A percentile compares a stretch with the other conserved stretches of the same genome.
Conservation (phyloP, 2,797 vertebrate genomes). For the Coregonus sp. region DNA sequence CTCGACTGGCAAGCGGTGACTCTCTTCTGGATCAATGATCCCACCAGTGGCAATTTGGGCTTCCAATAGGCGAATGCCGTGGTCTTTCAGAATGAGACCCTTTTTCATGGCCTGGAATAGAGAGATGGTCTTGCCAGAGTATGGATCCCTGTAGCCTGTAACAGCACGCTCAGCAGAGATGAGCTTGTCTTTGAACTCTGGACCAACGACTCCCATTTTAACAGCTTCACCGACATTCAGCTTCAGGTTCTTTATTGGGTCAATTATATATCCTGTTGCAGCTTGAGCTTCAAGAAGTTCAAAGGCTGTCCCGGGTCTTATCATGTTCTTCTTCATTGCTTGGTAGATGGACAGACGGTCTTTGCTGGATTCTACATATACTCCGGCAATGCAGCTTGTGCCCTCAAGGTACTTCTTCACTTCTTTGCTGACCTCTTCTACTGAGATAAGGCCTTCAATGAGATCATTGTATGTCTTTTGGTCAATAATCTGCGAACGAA, state of each 20-base stretch:
- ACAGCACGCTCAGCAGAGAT: slow-evolving; percentile 93
- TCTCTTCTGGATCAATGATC: slow-evolving; percentile 95
- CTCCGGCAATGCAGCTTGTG: slow-evolving; percentile 92
- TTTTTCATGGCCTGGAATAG: slow-evolving; percentile 99
- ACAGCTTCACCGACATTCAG: slow-evolving; percentile 91
- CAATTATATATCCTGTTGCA: slow-evolving; percentile 92
- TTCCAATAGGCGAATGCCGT: slow-evolving; percentile 93
- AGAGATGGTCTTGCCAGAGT: slow-evolving; percentile 91
- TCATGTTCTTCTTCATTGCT: slow-evolving; percentile 99
- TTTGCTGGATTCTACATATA: slow-evolving; percentile 91
- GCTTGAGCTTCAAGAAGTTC: slow-evolving; percentile 97
- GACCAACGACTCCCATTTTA: slow-evolving; percentile 89
- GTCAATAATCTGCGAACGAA: slow-evolving; percentile 86
- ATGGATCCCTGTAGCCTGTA: slow-evolving; percentile 93
- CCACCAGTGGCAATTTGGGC: slow-evolving; percentile 97
- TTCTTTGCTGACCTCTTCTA: slow-evolving; percentile 88
- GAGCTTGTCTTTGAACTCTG: slow-evolving; percentile 97
- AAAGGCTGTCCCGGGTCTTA: slow-evolving; percentile 94
- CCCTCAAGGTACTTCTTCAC: slow-evolving; percentile 93
- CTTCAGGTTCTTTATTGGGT: slow-evolving; percentile 95
- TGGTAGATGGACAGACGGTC: slow-evolving; percentile 94
- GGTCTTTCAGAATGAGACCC: slow-evolving; percentile 94
- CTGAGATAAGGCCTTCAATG: slow-evolving; percentile 82
- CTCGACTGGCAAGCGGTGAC: slow-evolving; percentile 92
- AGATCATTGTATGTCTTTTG: slow-evolving; percentile 87